Conservation (phyloP, 2,113 vertebrate genomes). For the Catharus bicknelli region DNA sequence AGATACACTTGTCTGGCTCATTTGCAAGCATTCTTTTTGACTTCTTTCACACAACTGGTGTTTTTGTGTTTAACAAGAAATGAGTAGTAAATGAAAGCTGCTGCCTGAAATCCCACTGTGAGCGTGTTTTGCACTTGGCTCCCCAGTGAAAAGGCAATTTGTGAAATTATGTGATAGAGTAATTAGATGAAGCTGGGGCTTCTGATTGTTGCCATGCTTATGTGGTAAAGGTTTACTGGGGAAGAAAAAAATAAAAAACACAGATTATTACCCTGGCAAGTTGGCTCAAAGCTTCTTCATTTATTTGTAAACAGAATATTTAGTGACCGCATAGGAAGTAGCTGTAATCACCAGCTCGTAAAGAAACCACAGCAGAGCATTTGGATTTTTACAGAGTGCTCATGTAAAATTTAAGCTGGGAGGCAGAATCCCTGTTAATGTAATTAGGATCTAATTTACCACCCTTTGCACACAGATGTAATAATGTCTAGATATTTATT, state of each 20-base stretch:
- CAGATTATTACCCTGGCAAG: constrained; percentile 86
- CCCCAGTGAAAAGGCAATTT: constrained; percentile 98
- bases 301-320: constrained; percentile 96
- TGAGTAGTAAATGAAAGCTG: constrained; percentile 95
- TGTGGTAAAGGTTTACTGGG: constrained; percentile 76
- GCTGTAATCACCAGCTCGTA: constrained; percentile 92
- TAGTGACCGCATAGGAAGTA: constrained; percentile 88
- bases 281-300: constrained; percentile 85
- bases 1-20: constrained; percentile 73
- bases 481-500: constrained; percentile 85
- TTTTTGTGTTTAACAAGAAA: constrained; percentile 97
- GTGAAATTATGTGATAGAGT: constrained; percentile 98
- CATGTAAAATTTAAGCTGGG: constrained; percentile 91
- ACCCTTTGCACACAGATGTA: constrained; percentile 91
- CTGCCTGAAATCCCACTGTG: constrained; percentile 91
- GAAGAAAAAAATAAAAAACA: constrained; percentile 28
- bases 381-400: constrained; percentile 84
- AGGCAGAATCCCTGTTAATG: constrained; percentile 95
- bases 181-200: constrained; percentile 96
- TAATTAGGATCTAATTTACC: constrained; percentile 97
- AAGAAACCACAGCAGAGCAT: constrained; percentile 91
- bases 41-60: constrained; percentile 86
- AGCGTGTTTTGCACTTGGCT: constrained; percentile 91
- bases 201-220: constrained; percentile 88
- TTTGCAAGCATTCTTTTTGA: constrained; percentile 76